A percentile compares a stretch with the other conserved stretches of the same genome.
phyloP scores from a whole-genome alignment of 2,888 invertebrate species.

The Melieria picta region DNA sequence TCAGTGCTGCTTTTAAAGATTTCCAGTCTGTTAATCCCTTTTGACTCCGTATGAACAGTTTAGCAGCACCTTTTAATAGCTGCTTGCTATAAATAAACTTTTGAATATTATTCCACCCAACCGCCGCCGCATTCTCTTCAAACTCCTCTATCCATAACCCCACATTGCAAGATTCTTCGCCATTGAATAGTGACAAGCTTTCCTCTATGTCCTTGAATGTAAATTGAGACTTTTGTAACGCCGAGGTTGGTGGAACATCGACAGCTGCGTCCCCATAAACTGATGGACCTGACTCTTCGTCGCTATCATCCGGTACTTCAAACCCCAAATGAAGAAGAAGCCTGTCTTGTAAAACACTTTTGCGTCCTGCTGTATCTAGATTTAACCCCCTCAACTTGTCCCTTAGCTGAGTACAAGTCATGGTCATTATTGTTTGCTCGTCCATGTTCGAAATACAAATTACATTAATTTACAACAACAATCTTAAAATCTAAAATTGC shows the following conservation, averaged over 20 bases:
- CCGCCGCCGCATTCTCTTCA: conserved; percentile 28
- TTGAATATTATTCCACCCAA: conserved; percentile 28
- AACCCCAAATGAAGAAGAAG: conserved; percentile 15
- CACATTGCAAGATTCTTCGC: conserved; percentile 25
- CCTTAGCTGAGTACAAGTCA: conserved; percentile 7
- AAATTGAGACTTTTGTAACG: conserved; percentile 3
- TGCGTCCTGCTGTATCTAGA: conserved; percentile 12
- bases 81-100: conserved; percentile 31
- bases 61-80: conserved; percentile 31
- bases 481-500: too few species aligned
- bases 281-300: neutral
- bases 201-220: conserved; percentile 30
- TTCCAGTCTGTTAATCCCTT: conserved; percentile 23
- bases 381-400: conserved; percentile 11
- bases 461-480: too few species aligned
- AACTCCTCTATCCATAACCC: conserved; percentile 28
- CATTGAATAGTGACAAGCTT: conserved; percentile 21
- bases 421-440: conserved; percentile 2
- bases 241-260: neutral
- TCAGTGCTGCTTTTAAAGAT: conserved; percentile 25
- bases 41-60: conserved; percentile 27
- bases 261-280: neutral
- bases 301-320: neutral
- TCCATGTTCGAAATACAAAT: conserved; percentile 12
- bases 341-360: conserved; percentile 18